Percentiles rank a stretch among this genome's conserved stretches.
Evolutionary conservation across 1,140 invertebrate species (phyloP).

Genomic region (honey bee (Apis mellifera)): Amel_HAv3.1 CM009939.2:11668001-11668500

Average conservation of each 20-base stretch:
- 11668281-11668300: constrained; percentile 5
- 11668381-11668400: constrained; percentile 65
- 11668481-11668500: constrained; percentile 10
- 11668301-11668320: constrained; percentile 60
- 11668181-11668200: constrained; percentile 22
- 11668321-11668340: constrained; percentile 67
- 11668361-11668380: constrained; percentile 61
- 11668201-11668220: constrained; percentile 40
- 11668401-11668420: constrained; percentile 62
- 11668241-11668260: too few relatives aligned
- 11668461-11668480: constrained; percentile 31
- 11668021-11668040: too few relatives aligned
- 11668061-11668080: constrained; percentile 20
- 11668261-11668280: constrained; percentile 9
- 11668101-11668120: constrained; percentile 34
- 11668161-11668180: constrained; percentile 22
- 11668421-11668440: constrained; percentile 39
- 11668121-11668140: neutral
- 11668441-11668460: constrained; percentile 40
- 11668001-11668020: too few relatives aligned
- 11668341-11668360: constrained; percentile 67
- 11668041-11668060: neutral
- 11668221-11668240: constrained; percentile 32
- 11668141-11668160: constrained; percentile 19
- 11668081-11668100: constrained; percentile 20